Base-by-base conservation (phyloP, 2,797 vertebrate species). In the Ptychobarbus kaznakovi region DNA sequence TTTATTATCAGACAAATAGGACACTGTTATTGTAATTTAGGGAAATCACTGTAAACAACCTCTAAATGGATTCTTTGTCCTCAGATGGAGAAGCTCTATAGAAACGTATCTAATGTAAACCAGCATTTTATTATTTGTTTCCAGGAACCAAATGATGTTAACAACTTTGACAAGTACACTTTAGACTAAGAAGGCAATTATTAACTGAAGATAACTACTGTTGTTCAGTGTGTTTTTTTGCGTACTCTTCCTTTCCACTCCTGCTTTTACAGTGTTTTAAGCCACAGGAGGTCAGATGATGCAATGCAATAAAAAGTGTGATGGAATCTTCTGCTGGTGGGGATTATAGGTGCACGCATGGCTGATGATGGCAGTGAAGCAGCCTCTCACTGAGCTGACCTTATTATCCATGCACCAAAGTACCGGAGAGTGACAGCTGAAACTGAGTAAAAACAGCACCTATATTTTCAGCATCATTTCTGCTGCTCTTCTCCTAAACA, bases 371-470 rank as follows among this genome's bases (percentile, higher is more conserved):
- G 72, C 85, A 76, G 46, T 35, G 63, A 44, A 63, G 76, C 51
- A 80, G 53, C 42, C 79, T 83, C 69, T 79, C 63, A 66, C 81
- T 80, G 77, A 42, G 38, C 82, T 72, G 44, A 74, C 82, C 82
- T 78, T 72, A 65, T 87, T 87, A 63, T 63, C 44, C 82, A 81
- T 81, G 79, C 86, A 77, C 82, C 69, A 80, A 65, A 20, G 70
- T 80, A 25, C 40, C 15, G 8, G 35, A 78, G 82, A 84, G 22
- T 77, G 82, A 77, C 74, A 74, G 82, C 61, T 84, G 86, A 81
- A 76, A 69, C 63, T 6, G 63, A 84, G 46, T 35, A 78, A 77
- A 77, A 77, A 77, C 78, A 84, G 46, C 46, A 0, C 28, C 15
- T n/a, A 12, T 65, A 83, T 75, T 75, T 76, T 38, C 58, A 66